Conservation (phyloP, 2,113 vertebrate species). For the Pungitius pungitius region DNA sequence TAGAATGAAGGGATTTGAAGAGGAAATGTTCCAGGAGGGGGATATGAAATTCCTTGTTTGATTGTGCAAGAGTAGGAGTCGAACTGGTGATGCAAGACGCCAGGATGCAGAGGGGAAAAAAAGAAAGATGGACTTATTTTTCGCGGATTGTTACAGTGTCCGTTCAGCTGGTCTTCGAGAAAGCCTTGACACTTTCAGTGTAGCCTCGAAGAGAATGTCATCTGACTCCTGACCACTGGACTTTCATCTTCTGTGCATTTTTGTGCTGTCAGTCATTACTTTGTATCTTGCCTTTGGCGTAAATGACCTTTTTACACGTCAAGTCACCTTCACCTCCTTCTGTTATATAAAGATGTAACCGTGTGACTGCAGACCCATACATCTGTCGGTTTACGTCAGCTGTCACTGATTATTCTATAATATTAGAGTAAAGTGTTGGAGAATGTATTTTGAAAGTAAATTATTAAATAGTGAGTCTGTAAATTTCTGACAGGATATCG, state of each 20-base stretch:
- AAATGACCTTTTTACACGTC: not conserved
- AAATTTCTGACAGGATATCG: not conserved
- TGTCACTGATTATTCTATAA: not conserved
- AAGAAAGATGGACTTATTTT: not conserved
- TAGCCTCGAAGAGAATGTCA: conserved; percentile 16
- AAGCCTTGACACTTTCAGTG: conserved; percentile 20
- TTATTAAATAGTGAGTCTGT: not conserved
- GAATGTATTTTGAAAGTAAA: not conserved
- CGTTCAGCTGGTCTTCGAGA: conserved; percentile 17
- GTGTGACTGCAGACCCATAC: not conserved
- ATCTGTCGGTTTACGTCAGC: not conserved
- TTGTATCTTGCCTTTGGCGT: not conserved
- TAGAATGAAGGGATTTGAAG: conserved; percentile 27
- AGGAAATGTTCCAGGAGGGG: conserved; percentile 4
- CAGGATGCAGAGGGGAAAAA: not conserved
- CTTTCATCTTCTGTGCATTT: not conserved
- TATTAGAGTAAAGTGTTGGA: not conserved
- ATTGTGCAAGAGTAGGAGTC: conserved; percentile 10
- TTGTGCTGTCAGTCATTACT: not conserved
- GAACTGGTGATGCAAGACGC: conserved; percentile 30
- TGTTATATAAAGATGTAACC: not conserved
- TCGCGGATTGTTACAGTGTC: conserved; percentile 4
- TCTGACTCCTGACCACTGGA: not conserved
- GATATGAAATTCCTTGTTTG: conserved; percentile 7
- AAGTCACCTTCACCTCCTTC: not conserved